Conservation (phyloP, 2,113 vertebrate genomes). For the Neofelis nebulosa region DNA sequence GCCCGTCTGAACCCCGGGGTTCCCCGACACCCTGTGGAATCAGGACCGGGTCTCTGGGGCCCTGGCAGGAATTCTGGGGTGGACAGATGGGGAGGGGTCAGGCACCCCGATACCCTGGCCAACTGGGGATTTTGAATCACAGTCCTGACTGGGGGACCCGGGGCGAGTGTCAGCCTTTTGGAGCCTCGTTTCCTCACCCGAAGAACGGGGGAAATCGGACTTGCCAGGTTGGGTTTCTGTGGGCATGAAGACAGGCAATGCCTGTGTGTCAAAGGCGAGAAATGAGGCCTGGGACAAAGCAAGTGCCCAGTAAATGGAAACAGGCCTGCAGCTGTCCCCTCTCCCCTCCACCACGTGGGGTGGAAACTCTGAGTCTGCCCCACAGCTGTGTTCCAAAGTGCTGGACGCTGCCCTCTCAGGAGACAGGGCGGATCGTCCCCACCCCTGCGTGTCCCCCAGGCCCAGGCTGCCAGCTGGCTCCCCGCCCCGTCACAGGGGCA, state of each 20-base stretch:
- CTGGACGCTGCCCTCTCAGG: constrained; percentile 34
- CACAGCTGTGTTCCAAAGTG: constrained; percentile 51
- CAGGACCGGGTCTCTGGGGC: background rate
- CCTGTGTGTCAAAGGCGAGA: accelerated
- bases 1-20: background rate
- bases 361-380: constrained; percentile 67
- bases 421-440: constrained; percentile 45
- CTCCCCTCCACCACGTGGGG: background rate
- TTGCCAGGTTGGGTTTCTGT: background rate
- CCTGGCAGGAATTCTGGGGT: accelerated
- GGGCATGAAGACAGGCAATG: background rate
- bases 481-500: background rate
- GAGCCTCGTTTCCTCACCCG: background rate
- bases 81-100: background rate
- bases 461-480: constrained; percentile 65
- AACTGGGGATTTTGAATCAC: background rate
- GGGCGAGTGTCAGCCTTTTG: no score
- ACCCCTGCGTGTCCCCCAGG: background rate
- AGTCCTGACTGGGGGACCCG: background rate
- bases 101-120: background rate
- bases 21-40: background rate
- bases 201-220: background rate
- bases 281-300: background rate
- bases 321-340: background rate
- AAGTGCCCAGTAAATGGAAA: background rate